Evolutionary conservation across 2,888 invertebrate genomes (phyloP), one percentile per base, ranked within the genome.

Genomic region (Leucozona laternaria): DNA sequence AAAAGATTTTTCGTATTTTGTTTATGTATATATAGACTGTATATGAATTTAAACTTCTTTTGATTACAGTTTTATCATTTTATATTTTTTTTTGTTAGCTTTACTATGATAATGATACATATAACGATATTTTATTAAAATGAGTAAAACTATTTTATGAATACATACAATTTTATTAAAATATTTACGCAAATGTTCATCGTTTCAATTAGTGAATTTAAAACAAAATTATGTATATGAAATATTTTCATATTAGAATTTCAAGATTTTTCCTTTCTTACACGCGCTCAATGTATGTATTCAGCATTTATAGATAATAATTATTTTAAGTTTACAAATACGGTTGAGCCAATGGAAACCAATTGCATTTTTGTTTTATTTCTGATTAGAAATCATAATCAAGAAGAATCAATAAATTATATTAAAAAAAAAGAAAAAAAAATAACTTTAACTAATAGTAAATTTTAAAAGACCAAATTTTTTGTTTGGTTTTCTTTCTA

Each of bases 21-120:
- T 66, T 68, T 43, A 73, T 40, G 64, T 48, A 1, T 28, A 31
- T 43, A 40, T 10, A 43, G 57, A 34, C 17, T 71, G 62, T 55
- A 57, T 76, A 70, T 71, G 64, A 71, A 81, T 48, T 81, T 48
- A 64, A 77, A 70, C 62, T 77, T 64, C 57, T 71, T 48, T 48
- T 48, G 62, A 64, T 64, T 81, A 81, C 77, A 81, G 68, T 64
- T 71, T 77, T 45, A 68, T 70, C 68, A 80, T 64, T 48, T n/a
- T 68, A 53, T 50, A 76, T 72, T n/a, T 73, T 79, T n/a, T n/a
- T 57, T 66, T 48, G 17, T 66, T 31, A 55, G 55, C 34, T 81
- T 71, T 62, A 64, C 70, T 76, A 71, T 77, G 40, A 53, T 76
- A 76, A 70, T 75, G 68, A 28, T 60, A 53, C 53, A 53, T 25